Percentiles rank a stretch among this genome's conserved stretches.
Evolutionary conservation across 2,888 invertebrate species (phyloP).

Genomic region (Drosophila stalkeri): DNA sequence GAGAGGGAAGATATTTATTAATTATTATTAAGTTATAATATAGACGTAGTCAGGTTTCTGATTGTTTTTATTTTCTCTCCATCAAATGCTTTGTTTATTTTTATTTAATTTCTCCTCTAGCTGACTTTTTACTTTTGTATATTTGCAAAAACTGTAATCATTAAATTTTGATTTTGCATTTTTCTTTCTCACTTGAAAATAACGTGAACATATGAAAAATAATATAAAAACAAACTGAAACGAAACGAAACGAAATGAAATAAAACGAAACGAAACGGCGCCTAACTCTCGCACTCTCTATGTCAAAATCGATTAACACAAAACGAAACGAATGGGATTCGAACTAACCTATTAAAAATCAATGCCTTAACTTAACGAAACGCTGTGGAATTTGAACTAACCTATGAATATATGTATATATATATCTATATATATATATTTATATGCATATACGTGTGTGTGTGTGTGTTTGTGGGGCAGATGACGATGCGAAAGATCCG

Average conservation of each 20-base stretch:
- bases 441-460: background rate
- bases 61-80: background rate
- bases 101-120: background rate
- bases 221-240: slow-evolving; percentile 18
- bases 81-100: background rate
- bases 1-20: background rate
- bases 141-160: slow-evolving; percentile 37
- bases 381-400: slow-evolving; percentile 11
- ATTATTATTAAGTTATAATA: background rate
- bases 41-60: background rate
- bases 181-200: slow-evolving; percentile 53
- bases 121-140: background rate
- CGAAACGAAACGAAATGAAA: slow-evolving; percentile 18
- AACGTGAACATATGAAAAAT: background rate
- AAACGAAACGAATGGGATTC: slow-evolving; percentile 4
- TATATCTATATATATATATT: background rate
- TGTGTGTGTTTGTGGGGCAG: slow-evolving; percentile 52
- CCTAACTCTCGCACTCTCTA: slow-evolving; percentile 1
- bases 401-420: slow-evolving; percentile 1
- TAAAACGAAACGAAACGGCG: background rate
- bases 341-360: slow-evolving; percentile 8
- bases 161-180: slow-evolving; percentile 57
- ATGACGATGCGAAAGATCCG: slow-evolving; percentile 79
- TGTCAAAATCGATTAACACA: background rate
- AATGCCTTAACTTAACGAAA: slow-evolving; percentile 8